phyloP scores from a whole-genome alignment of 1,140 invertebrate species.

The Acyrthosiphon pisum region DNA sequence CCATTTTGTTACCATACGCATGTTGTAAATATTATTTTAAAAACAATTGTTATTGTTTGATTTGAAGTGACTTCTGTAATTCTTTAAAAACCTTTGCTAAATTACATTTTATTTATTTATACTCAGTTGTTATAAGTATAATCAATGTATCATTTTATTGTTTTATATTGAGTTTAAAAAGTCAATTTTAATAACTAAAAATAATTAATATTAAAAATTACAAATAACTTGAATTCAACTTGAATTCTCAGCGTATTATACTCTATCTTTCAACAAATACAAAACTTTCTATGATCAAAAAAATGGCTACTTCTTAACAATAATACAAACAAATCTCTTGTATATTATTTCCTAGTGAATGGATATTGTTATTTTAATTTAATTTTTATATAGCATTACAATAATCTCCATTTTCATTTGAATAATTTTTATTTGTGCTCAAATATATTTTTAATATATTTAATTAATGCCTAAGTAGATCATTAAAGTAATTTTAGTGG shows the following conservation, averaged over 20 bases:
- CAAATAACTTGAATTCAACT: neutral
- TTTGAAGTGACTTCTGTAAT: constrained; percentile 1
- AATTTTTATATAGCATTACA: neutral
- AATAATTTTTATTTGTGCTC: constrained; percentile 19
- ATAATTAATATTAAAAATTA: neutral
- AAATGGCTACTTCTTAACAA: neutral
- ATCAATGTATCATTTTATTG: neutral
- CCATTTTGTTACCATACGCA: constrained; percentile 36
- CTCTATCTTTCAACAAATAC: neutral
- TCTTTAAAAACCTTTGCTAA: constrained; percentile 2
- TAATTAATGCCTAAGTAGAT: neutral
- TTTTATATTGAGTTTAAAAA: neutral
- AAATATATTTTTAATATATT: constrained; percentile 32
- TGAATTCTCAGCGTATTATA: neutral
- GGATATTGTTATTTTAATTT: constrained; percentile 16
- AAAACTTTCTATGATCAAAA: neutral
- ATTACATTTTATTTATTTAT: neutral
- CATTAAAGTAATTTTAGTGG: neutral
- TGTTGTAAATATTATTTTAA: constrained; percentile 7
- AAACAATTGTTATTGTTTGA: constrained; percentile 16
- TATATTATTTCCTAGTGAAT: constrained; percentile 10
- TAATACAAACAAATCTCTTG: neutral
- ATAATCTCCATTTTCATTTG: neutral
- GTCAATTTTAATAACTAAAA: neutral
- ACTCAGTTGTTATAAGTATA: neutral